Conservation (phyloP, 2,797 vertebrate genomes). For the Pogoniulus pusillus region DNA sequence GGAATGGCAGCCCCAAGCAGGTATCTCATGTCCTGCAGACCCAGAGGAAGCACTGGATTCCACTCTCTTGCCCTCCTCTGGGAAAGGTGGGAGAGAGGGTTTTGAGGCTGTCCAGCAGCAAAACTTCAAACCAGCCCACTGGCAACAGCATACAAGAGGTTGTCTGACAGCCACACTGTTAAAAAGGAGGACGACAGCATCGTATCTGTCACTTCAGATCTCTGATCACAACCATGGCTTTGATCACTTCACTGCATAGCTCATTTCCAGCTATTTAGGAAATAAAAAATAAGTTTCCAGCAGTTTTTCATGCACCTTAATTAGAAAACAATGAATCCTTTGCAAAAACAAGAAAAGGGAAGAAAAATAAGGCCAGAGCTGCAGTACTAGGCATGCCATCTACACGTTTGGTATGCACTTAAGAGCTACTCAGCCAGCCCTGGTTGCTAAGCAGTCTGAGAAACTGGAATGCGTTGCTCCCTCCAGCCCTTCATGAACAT, state of each 20-base stretch:
- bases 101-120: background rate
- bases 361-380: background rate
- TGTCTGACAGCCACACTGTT: background rate
- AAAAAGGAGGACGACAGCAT: background rate
- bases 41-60: background rate
- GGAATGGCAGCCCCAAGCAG: background rate
- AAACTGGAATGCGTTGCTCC: slow-evolving; percentile 63
- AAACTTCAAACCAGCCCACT: background rate
- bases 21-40: background rate
- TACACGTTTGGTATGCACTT: background rate
- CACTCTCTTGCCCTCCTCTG: accelerated
- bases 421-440: background rate
- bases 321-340: slow-evolving; percentile 42
- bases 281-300: slow-evolving; percentile 16
- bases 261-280: slow-evolving; percentile 12
- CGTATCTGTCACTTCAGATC: background rate
- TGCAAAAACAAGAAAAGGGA: background rate
- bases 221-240: background rate
- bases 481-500: slow-evolving; percentile 29
- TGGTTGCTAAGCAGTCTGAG: slow-evolving; percentile 74
- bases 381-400: slow-evolving; percentile 6
- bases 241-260: background rate
- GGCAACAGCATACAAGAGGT: background rate
- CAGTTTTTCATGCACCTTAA: slow-evolving; percentile 25
- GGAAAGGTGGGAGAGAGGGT: background rate